Evolutionary conservation across 2,888 invertebrate genomes (phyloP).

Genomic region (Athalia rosae): DNA sequence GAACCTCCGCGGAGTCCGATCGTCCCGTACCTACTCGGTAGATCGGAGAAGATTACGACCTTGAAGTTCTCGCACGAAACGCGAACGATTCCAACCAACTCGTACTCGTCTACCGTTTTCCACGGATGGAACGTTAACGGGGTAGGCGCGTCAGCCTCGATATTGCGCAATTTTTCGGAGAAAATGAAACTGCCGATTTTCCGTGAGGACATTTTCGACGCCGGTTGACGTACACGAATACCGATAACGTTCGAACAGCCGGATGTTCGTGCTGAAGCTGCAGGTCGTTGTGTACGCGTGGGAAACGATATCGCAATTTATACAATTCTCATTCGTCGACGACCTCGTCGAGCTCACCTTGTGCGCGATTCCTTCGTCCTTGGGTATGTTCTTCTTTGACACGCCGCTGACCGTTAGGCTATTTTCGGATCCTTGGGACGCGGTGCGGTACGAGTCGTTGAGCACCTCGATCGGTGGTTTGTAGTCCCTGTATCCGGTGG

Average conservation of each 20-base stretch:
- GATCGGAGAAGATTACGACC: slow-evolving; percentile 20
- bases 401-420: slow-evolving; percentile 10
- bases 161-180: too few species aligned
- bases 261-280: too few species aligned
- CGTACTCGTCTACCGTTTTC: too few species aligned
- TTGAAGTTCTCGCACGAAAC: slow-evolving; percentile 29
- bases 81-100: neutral
- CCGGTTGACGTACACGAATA: too few species aligned
- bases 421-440: slow-evolving; percentile 46
- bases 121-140: too few species aligned
- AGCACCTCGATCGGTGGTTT: slow-evolving; percentile 83
- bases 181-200: too few species aligned
- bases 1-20: slow-evolving; percentile 40
- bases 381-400: slow-evolving; percentile 56
- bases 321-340: too few species aligned
- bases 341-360: slow-evolving; percentile 58
- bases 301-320: too few species aligned
- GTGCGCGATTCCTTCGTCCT: slow-evolving; percentile 63
- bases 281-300: too few species aligned
- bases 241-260: too few species aligned
- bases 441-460: slow-evolving; percentile 59
- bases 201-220: too few species aligned
- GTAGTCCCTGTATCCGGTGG: slow-evolving; percentile 88
- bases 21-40: slow-evolving; percentile 23
- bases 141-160: too few species aligned